Evolutionary conservation across 23 tunicate species (phyloP).

Genomic region (Halocynthia aurantium): DNA sequence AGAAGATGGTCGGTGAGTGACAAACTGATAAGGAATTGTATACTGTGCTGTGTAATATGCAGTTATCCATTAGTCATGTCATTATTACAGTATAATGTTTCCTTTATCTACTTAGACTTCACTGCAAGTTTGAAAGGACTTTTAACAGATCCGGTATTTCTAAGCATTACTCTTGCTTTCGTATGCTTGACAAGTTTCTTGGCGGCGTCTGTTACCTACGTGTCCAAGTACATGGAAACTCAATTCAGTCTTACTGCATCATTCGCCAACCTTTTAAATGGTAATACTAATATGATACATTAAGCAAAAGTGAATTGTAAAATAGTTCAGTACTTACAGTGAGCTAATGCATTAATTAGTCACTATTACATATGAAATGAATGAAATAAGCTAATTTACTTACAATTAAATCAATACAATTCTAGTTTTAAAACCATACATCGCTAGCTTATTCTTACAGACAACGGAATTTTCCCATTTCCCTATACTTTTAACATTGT

Average conservation of each 20-base stretch:
- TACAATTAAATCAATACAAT: too few species aligned
- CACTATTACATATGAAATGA: too few species aligned
- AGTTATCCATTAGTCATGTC: background rate
- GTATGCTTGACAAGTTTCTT: conserved; percentile 88
- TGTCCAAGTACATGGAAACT: conserved; percentile 85
- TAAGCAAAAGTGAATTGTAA: too few species aligned
- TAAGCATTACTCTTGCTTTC: conserved; percentile 63
- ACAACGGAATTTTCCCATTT: too few species aligned
- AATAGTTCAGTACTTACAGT: too few species aligned
- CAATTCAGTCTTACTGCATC: conserved; percentile 74
- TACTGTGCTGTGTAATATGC: too few species aligned
- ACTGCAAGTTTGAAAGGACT: conserved; percentile 40
- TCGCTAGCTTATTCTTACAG: too few species aligned
- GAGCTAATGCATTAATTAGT: too few species aligned
- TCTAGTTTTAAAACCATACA: too few species aligned
- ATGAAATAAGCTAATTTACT: too few species aligned
- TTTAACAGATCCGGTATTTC: conserved; percentile 54
- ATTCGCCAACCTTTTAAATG: conserved; percentile 67
- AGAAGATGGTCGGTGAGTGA: conserved; percentile 13
- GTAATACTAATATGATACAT: conserved; percentile 20
- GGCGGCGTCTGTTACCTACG: conserved; percentile 78
- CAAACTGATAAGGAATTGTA: background rate
- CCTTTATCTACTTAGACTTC: conserved; percentile 36
- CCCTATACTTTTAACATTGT: background rate
- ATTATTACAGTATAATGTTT: background rate